A percentile compares a stretch with the other conserved stretches of the same genome.
Evolutionary conservation across 2,888 invertebrate species (phyloP).

Genomic region (Temnothorax rugatulus): DNA sequence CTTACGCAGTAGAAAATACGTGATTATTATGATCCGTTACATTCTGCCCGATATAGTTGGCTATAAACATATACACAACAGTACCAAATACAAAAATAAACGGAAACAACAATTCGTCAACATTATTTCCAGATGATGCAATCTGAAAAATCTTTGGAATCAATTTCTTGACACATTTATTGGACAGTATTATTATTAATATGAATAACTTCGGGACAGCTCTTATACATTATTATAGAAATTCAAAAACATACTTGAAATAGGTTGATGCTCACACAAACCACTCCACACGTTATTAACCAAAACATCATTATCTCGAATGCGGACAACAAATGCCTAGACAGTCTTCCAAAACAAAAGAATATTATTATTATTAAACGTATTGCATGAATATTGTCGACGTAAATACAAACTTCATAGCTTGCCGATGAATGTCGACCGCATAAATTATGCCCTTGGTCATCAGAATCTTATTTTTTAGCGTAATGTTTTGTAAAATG

Average conservation of each 20-base stretch:
- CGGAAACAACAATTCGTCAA: not conserved
- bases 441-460: not conserved
- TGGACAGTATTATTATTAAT: not conserved
- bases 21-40: not conserved
- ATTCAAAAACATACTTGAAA: not conserved
- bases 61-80: not conserved
- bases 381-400: not conserved
- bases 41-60: slow-evolving; percentile 6
- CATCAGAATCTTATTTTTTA: not conserved
- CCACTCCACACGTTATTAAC: not conserved
- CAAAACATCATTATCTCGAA: not conserved
- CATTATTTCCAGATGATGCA: not conserved
- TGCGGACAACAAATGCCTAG: not conserved
- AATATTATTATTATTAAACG: not conserved
- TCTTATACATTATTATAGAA: not conserved
- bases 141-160: not conserved
- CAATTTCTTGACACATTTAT: not conserved
- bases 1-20: not conserved
- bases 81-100: not conserved
- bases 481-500: not conserved
- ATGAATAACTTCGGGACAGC: not conserved
- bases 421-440: slow-evolving; percentile 13
- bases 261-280: not conserved
- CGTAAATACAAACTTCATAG: slow-evolving; percentile 29
- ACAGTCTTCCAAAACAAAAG: slow-evolving; percentile 2